A percentile compares a stretch with the other conserved stretches of the same genome.
phyloP scores from a whole-genome alignment of 2,888 invertebrate genomes.

The Agrilus biguttatus region DNA sequence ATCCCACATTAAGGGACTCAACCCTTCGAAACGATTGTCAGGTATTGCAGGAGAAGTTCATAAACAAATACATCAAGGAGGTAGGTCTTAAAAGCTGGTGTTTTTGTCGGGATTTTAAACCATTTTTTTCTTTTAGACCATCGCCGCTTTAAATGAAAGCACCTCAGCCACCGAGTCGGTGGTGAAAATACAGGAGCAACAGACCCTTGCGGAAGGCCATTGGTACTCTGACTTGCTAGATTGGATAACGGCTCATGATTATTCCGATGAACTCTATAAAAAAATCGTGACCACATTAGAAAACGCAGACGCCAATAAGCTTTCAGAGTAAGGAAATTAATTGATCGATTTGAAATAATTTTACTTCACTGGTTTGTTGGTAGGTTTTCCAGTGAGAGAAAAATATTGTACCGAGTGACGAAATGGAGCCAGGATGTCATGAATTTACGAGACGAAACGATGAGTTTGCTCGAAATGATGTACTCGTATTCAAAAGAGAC shows the following conservation, averaged over 20 bases:
- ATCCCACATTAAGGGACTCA: slow-evolving; percentile 37
- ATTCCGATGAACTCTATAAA: slow-evolving; percentile 19
- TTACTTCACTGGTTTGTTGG: background rate
- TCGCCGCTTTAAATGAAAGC: slow-evolving; percentile 11
- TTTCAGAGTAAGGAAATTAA: slow-evolving; percentile 2
- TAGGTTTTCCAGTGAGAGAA: slow-evolving; percentile 10
- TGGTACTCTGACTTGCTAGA: slow-evolving; percentile 32
- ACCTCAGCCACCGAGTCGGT: slow-evolving; percentile 11
- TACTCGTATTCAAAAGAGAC: slow-evolving; percentile 11
- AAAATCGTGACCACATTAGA: slow-evolving; percentile 16
- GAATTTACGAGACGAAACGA: slow-evolving; percentile 22
- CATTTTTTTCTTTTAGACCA: slow-evolving; percentile 7
- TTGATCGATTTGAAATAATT: background rate
- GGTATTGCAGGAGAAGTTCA: slow-evolving; percentile 41
- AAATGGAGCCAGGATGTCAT: slow-evolving; percentile 21
- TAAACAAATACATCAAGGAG: slow-evolving; percentile 29
- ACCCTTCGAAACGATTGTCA: slow-evolving; percentile 33
- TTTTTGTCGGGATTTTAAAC: background rate
- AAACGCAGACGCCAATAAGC: slow-evolving; percentile 8
- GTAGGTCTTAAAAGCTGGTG: slow-evolving; percentile 4
- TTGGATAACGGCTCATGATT: slow-evolving; percentile 18
- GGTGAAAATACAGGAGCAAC: slow-evolving; percentile 14
- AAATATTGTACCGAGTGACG: slow-evolving; percentile 15
- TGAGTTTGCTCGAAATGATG: slow-evolving; percentile 17
- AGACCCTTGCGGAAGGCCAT: slow-evolving; percentile 18